These are phyloP conservation scores for Odobenus rosmarus DNA, from an alignment of 2,113 vertebrate species.

Conservation along the genomic window DNA sequence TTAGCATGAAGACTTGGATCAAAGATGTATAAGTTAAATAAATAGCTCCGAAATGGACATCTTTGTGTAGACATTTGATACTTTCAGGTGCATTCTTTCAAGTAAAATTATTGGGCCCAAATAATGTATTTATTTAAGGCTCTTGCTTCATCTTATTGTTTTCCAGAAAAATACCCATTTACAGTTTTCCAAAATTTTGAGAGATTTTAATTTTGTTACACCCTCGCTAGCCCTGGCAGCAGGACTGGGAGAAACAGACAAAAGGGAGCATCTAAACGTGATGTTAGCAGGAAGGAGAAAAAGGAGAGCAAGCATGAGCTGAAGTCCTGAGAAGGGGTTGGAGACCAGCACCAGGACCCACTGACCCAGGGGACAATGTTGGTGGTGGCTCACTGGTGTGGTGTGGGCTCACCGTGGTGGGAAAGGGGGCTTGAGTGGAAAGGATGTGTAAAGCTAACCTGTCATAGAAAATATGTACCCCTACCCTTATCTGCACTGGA, in stretches of 20 bases:
- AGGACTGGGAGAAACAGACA: not conserved
- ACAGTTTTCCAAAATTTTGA: not conserved
- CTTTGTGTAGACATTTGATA: not conserved
- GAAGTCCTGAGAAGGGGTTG: not conserved
- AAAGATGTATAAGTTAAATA: fast-evolving
- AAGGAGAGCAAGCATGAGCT: not conserved
- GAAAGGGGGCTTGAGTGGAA: fast-evolving
- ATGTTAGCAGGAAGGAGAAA: not conserved
- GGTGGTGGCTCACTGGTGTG: fast-evolving
- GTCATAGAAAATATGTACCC: not conserved
- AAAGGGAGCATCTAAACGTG: not conserved
- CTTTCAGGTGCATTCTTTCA: not conserved
- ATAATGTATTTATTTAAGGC: not conserved
- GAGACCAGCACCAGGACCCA: not conserved
- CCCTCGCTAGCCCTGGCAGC: fast-evolving
- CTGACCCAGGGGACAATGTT: not conserved
- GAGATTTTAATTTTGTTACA: not conserved
- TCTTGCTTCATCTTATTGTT: not conserved
- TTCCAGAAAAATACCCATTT: not conserved
- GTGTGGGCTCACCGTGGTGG: not conserved
- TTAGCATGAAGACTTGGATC: too few relatives aligned
- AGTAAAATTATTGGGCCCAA: too few relatives aligned
- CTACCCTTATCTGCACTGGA: fast-evolving
- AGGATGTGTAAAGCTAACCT: not conserved
- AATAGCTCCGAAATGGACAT: not conserved